Conservation (phyloP, 2,113 vertebrate species). For the Suricata suricatta region DNA sequence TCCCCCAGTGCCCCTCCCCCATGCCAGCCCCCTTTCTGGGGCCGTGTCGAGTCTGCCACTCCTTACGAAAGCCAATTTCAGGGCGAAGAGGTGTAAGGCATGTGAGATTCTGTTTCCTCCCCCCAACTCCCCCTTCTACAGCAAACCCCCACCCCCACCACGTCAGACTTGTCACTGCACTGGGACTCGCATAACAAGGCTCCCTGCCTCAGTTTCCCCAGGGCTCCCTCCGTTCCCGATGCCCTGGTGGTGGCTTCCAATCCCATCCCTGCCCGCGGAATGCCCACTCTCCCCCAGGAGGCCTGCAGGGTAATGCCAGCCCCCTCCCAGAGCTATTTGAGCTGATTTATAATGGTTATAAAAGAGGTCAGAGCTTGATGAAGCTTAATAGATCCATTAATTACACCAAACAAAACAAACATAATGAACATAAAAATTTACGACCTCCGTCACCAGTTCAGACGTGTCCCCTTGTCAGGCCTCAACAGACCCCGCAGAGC, state of each 20-base stretch:
- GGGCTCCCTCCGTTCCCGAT: background rate
- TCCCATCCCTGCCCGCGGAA: background rate
- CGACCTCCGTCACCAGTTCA: background rate
- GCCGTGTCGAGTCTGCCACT: background rate
- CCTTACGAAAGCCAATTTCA: background rate
- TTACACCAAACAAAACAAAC: conserved; percentile 82
- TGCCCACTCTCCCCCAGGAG: background rate
- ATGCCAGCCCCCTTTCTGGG: background rate
- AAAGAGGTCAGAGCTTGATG: conserved; percentile 77
- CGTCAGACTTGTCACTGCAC: background rate
- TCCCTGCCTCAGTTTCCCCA: conserved; percentile 49
- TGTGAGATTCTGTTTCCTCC: background rate
- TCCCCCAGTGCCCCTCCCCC: accelerated
- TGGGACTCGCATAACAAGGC: background rate
- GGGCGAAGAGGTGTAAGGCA: background rate
- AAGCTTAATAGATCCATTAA: conserved; percentile 79
- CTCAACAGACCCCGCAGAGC: background rate
- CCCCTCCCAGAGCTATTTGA: background rate
- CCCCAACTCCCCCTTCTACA: background rate
- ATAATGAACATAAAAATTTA: conserved; percentile 73
- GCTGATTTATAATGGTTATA: conserved; percentile 72
- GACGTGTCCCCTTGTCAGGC: conserved; percentile 46
- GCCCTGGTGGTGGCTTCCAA: background rate
- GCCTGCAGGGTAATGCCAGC: background rate
- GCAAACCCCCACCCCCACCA: background rate